Conservation (phyloP, 2,113 vertebrate species). For the Daboia siamensis region DNA sequence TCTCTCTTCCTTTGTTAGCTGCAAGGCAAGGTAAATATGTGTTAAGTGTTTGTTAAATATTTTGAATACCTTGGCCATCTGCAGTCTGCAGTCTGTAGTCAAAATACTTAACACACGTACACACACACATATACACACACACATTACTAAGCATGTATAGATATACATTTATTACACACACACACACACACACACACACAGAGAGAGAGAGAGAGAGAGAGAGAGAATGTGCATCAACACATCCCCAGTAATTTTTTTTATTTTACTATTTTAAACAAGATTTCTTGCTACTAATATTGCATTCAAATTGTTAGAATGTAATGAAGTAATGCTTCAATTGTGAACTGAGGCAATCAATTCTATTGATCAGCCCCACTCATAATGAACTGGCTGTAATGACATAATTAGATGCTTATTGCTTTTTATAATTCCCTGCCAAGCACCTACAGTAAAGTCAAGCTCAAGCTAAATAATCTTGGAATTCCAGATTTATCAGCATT, state of each 20-base stretch:
- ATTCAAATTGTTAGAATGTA: not conserved
- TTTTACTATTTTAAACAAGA: not conserved
- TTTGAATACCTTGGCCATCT: too few relatives aligned
- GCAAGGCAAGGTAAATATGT: too few relatives aligned
- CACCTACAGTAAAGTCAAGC: not conserved
- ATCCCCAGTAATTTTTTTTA: not conserved
- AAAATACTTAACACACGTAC: too few relatives aligned
- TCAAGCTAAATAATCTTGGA: not conserved
- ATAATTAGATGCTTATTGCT: constrained; percentile 12
- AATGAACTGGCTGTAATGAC: constrained; percentile 19
- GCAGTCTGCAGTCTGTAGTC: too few relatives aligned
- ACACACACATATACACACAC: too few relatives aligned
- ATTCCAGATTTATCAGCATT: not conserved
- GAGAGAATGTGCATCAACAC: not conserved
- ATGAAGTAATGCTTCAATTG: constrained; percentile 12
- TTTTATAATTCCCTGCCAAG: not conserved
- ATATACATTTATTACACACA: not conserved
- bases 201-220: too few relatives aligned
- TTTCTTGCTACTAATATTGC: not conserved
- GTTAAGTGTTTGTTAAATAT: too few relatives aligned
- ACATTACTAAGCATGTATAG: too few relatives aligned
- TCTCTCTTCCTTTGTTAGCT: too few relatives aligned
- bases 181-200: not conserved
- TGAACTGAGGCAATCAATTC: constrained; percentile 20
- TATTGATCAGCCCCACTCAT: constrained; percentile 9